Evolutionary conservation across 2,797 vertebrate species (phyloP).

Genomic region (Darevskia mixta): DNA sequence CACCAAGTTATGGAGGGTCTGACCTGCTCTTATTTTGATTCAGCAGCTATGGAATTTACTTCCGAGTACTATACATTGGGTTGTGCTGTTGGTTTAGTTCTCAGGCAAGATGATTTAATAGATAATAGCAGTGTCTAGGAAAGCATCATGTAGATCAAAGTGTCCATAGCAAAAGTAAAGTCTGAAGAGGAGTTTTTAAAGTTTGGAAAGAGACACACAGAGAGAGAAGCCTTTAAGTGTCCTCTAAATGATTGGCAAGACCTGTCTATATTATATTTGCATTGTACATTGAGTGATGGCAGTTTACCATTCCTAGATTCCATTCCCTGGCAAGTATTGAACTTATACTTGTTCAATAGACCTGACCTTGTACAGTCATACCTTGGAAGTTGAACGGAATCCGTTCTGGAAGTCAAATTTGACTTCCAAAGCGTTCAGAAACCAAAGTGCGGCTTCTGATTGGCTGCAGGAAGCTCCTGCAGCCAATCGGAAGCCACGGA

Average conservation of each 20-base stretch:
- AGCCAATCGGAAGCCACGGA: no score
- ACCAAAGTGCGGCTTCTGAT: no score
- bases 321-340: neutral
- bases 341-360: neutral
- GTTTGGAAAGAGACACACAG: neutral
- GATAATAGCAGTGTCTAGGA: neutral
- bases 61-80: no score
- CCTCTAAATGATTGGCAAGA: neutral
- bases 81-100: neutral
- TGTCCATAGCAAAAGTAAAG: neutral
- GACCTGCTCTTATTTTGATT: neutral
- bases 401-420: no score
- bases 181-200: neutral
- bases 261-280: conserved; percentile 9
- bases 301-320: neutral
- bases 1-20: neutral
- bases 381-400: no score
- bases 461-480: no score
- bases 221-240: neutral
- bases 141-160: neutral
- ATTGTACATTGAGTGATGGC: neutral
- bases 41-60: neutral
- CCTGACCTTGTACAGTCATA: neutral
- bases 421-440: no score
- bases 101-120: neutral